Evolutionary conservation across 37 sponge, comb jelly and placozoan genomes (phyloP).

Genomic region (Bolinopsis microptera): DNA sequence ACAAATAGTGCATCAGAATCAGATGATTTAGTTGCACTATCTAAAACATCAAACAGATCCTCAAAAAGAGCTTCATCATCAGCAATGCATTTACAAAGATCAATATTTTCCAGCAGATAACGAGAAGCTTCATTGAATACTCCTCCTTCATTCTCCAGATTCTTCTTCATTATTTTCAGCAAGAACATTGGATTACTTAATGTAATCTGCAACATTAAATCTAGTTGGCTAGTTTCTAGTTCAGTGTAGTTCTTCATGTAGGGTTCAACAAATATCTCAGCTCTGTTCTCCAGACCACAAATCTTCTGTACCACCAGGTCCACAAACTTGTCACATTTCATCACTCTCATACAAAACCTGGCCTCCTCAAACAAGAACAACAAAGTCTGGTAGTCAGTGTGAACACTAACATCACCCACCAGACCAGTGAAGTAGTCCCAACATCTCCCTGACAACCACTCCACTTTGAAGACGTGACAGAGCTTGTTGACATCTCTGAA

Average conservation of each 20-base stretch:
- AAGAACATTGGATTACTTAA: background rate
- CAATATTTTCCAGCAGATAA: background rate
- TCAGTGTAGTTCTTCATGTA: background rate
- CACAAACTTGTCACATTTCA: background rate
- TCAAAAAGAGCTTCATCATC: background rate
- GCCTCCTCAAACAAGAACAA: background rate
- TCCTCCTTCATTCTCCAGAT: background rate
- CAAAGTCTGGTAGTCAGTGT: background rate
- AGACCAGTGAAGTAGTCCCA: background rate
- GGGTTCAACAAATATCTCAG: background rate
- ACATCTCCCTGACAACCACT: background rate
- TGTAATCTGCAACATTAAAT: background rate
- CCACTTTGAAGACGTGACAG: background rate
- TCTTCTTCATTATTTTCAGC: background rate
- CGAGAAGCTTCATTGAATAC: background rate
- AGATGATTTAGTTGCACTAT: too few species aligned
- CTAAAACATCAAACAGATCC: background rate
- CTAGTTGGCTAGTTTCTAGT: background rate
- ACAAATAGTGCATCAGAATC: too few species aligned
- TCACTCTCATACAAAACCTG: background rate
- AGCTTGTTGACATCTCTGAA: slow-evolving; percentile 34
- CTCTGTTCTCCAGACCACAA: background rate
- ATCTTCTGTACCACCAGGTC: background rate
- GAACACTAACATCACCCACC: background rate
- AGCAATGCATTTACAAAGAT: background rate